These are phyloP conservation scores for Florisuga fusca DNA, from an alignment of 2,797 vertebrate species.

Conservation along the genomic window DNA sequence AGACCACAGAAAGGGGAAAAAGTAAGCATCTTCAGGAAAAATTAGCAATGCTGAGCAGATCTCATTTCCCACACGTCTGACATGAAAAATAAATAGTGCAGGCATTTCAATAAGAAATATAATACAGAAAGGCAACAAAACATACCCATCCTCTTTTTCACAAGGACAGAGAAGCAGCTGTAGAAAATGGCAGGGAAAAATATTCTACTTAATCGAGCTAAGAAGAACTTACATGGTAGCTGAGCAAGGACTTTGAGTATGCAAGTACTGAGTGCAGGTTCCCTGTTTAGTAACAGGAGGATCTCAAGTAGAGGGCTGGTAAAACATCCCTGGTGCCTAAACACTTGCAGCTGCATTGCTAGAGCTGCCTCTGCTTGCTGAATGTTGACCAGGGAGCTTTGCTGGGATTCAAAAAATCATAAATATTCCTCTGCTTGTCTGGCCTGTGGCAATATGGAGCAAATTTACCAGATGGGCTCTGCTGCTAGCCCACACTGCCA, in stretches of 20 bases:
- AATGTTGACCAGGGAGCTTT: background rate
- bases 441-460: background rate
- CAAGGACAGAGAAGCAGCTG: background rate
- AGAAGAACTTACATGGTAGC: background rate
- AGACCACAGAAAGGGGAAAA: background rate
- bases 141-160: background rate
- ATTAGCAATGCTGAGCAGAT: background rate
- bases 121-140: background rate
- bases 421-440: background rate
- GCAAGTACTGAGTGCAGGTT: rapidly evolving
- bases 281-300: background rate
- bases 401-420: background rate
- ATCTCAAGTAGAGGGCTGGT: background rate
- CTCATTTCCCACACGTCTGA: background rate
- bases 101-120: background rate
- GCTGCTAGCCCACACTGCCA: background rate
- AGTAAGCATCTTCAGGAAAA: background rate
- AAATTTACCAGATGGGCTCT: background rate
- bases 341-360: background rate
- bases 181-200: background rate
- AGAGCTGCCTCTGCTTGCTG: background rate
- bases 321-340: background rate
- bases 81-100: background rate
- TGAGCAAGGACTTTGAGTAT: background rate
- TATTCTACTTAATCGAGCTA: background rate